phyloP scores from a whole-genome alignment of 2,113 vertebrate species.

The Mirza zaza region DNA sequence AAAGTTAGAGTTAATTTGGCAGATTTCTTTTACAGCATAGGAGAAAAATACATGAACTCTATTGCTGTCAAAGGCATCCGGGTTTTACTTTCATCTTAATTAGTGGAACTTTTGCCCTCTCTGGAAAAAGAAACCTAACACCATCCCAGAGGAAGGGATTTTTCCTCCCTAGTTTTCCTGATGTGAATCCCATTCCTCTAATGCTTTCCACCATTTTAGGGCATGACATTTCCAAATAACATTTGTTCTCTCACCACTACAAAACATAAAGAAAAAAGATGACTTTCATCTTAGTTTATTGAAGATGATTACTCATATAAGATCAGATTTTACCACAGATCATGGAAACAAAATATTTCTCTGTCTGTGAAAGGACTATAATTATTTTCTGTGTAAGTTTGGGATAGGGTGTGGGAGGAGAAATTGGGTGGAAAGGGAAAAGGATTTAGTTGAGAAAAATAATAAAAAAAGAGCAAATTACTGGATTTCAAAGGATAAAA shows the following conservation, averaged over 20 bases:
- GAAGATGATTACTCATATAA: background rate
- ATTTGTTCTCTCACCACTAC: background rate
- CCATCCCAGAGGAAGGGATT: conserved; percentile 49
- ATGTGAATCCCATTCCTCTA: conserved; percentile 54
- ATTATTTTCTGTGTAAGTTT: background rate
- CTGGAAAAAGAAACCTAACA: conserved; percentile 70
- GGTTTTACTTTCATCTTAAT: conserved; percentile 73
- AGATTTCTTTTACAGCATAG: conserved; percentile 7
- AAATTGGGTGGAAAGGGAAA: background rate
- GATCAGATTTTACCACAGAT: background rate
- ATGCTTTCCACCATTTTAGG: conserved; percentile 2
- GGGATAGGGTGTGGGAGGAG: background rate
- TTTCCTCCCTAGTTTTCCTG: conserved; percentile 65
- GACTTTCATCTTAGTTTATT: conserved; percentile 19
- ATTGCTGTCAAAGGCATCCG: background rate
- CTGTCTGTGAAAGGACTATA: background rate
- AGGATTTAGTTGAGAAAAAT: conserved; percentile 16
- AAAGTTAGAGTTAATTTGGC: conserved; percentile 16
- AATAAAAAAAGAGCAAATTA: background rate
- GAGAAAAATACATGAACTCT: conserved; percentile 33
- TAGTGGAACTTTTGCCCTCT: conserved; percentile 53
- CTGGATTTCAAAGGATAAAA: background rate
- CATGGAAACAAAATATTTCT: conserved; percentile 29
- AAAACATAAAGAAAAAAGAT: background rate
- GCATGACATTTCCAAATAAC: background rate